These are phyloP conservation scores for Ennomos quercinarius DNA, from an alignment of 2,888 invertebrate species.

Conservation along the genomic window DNA sequence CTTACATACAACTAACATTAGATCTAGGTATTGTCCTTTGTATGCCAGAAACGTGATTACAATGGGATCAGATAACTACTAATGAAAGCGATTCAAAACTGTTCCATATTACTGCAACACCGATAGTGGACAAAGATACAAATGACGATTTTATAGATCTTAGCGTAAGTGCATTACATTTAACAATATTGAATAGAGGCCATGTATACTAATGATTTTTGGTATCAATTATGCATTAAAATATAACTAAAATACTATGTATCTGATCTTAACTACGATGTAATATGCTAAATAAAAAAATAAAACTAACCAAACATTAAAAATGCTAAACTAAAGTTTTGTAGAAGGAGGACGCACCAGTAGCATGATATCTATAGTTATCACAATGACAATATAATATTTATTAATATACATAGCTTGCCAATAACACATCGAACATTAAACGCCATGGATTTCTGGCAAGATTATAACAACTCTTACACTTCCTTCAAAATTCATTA, in stretches of 20 bases:
- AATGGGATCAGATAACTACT: constrained; percentile 68
- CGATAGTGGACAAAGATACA: constrained; percentile 59
- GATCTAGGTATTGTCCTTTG: constrained; percentile 86
- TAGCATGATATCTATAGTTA: constrained; percentile 71
- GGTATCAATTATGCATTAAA: constrained; percentile 62
- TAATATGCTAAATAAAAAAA: constrained; percentile 42
- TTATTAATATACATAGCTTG: constrained; percentile 60
- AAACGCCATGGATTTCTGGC: constrained; percentile 73
- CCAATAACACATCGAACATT: constrained; percentile 76
- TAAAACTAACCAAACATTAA: constrained; percentile 37
- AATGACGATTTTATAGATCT: constrained; percentile 60
- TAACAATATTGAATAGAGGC: constrained; percentile 67
- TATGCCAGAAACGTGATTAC: constrained; percentile 79
- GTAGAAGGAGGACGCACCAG: constrained; percentile 64
- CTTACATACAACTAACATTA: constrained; percentile 84
- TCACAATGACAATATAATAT: constrained; percentile 68
- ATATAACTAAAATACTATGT: constrained; percentile 45
- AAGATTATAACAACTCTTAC: constrained; percentile 75
- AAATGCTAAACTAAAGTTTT: constrained; percentile 45
- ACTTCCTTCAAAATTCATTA: constrained; percentile 55
- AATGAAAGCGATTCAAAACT: constrained; percentile 56
- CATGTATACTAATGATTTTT: constrained; percentile 66
- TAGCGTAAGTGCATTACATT: constrained; percentile 66
- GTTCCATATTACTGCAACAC: constrained; percentile 72
- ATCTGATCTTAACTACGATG: constrained; percentile 42